Conservation (phyloP, 2,888 invertebrate species). For the Pachliopta kotzebuea region DNA sequence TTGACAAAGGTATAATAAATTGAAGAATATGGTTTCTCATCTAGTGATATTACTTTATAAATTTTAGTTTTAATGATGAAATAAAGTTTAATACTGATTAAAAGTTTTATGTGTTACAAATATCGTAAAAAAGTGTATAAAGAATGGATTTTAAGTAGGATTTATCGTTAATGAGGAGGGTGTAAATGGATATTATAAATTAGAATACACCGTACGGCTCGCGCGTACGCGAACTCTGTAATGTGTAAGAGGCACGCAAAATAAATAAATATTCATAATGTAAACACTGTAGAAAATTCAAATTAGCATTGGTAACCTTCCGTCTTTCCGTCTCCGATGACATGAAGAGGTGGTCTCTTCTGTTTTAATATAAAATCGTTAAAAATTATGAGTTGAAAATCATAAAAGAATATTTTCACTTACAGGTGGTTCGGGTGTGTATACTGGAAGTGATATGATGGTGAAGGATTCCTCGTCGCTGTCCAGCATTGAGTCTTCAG, state of each 20-base stretch:
- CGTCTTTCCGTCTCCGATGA: background rate
- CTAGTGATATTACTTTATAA: no score
- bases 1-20: background rate
- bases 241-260: conserved; percentile 24
- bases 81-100: no score
- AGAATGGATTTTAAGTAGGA: background rate
- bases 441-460: conserved; percentile 84
- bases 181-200: conserved; percentile 17
- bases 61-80: no score
- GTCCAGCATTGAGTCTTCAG: conserved; percentile 77
- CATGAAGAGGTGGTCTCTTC: background rate
- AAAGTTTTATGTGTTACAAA: background rate
- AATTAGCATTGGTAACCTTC: background rate
- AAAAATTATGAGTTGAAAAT: background rate
- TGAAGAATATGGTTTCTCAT: no score
- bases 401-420: conserved; percentile 41
- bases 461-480: conserved; percentile 85
- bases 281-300: conserved; percentile 1
- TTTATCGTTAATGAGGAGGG: background rate
- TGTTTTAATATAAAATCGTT: background rate
- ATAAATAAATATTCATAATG: conserved; percentile 22
- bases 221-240: background rate
- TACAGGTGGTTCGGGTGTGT: conserved; percentile 72
- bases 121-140: background rate
- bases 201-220: conserved; percentile 6